Evolutionary conservation across 2,888 invertebrate genomes (phyloP), one percentile per base, ranked within the genome.

Genomic region (Clistopyga incitator): DNA sequence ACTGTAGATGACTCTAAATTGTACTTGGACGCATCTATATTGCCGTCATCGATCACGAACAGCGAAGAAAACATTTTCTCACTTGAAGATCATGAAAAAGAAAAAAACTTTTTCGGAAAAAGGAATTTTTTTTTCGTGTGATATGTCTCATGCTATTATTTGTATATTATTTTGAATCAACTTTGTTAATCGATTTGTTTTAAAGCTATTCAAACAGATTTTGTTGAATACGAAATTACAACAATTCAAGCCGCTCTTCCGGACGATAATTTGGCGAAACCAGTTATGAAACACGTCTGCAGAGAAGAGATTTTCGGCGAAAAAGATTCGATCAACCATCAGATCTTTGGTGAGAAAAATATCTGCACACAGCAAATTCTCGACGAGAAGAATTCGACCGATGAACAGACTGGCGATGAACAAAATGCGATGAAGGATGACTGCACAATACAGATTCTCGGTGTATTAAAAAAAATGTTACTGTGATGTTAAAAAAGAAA

Each of bases 31-130:
- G 20, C 42, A 45, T 20, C 20, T 15, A 45, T 65, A 65, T 45
- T 65, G 15, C 65, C 42, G 6, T 65, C 42, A 23, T 18, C 45
- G 15, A 23, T 13, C 13, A 25, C 18, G 29, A 65, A 23, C 15
- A 15, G 20, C 65, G 42, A 45, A 20, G 8, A 20, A 20, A 45
- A 65, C 42, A 29, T 65, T 11, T 45, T 65, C 11, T 65, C 64
- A 10, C 29, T 65, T 11, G 42, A 45, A 11, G 65, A 23, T 23
- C 11, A 23, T 20, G 65, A 65, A 65, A 13, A 18, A 13, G 42
- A 18, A 42, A 65, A 45, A 11, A 45, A 18, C 13, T 65, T 65
- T 45, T 65, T 65, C 20, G 65, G 65, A 45, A 65, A 65, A 45
- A 65, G 15, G 15, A 45, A 29, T 4, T 13, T 45, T 45, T 15